Evolutionary conservation across 2,888 invertebrate genomes (phyloP), one percentile per base, ranked within the genome.

Genomic region (Oscheius sp.): DNA sequence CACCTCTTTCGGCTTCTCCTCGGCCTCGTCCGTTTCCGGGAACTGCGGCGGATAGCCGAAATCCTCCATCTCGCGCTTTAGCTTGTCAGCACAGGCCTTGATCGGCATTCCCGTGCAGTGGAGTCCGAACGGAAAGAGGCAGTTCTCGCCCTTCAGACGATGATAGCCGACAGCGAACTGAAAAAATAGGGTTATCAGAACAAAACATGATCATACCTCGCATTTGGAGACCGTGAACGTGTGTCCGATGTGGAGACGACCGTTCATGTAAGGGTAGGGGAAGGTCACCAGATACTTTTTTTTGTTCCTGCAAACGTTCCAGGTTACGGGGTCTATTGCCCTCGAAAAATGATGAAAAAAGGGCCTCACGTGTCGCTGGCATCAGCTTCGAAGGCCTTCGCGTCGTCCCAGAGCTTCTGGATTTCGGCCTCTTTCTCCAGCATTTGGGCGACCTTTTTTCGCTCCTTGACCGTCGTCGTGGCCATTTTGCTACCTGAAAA

Each of bases 61-160:
- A 9, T 93, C 90, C 89, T 94, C 93, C 91, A 99, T 94, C 91
- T 99, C 99, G 76, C 95, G 92, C 88, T 94, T 95, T 58, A 99
- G 90, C 90, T 99, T 99, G 90, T 99, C 99, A 13, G 99, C 95
- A 91, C 97, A 97, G 0, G 98, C 97, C 91, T 97, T 98, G 77
- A 99, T 99, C 0, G 98, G 98, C 98, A 98, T 99, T 60, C 99
- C 99, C 33, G 99, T 99, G 89, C 97, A 97, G 90, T 99, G 99
- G 85, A 99, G 94, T 2, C 96, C 98, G 91, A 99, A 98, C 13
- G 99, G 99, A 90, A 97, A 98, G 9, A 99, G 92, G 11, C 94
- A 94, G 86, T 92, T 93, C 89, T 94, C 95, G 0, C 99, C 98
- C 90, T 94, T 93, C 68, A 98, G 90, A n/a, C 96, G 93, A 81